Conservation (phyloP, 1,140 invertebrate genomes). For the Drosophila gunungcola region DNA sequence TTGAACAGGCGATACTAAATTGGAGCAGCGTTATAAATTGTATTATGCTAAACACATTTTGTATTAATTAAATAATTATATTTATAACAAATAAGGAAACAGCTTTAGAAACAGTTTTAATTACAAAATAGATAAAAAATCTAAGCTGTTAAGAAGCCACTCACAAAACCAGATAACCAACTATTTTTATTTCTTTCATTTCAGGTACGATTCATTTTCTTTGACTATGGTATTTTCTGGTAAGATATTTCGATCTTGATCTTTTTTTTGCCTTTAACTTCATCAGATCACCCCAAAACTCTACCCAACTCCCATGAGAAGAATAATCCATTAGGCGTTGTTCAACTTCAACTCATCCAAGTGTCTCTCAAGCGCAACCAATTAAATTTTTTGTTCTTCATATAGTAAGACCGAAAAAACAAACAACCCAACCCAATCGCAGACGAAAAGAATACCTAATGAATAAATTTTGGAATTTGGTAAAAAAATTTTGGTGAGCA, state of each 20-base stretch:
- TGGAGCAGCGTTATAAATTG: too few relatives aligned
- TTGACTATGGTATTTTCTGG: not conserved
- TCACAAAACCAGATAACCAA: not conserved
- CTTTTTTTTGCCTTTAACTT: conserved; percentile 2
- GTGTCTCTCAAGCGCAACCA: conserved; percentile 75
- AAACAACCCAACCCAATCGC: conserved; percentile 4
- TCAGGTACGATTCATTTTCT: conserved; percentile 17
- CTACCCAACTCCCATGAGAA: conserved; percentile 28
- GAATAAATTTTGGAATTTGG: conserved; percentile 60
- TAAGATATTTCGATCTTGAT: conserved; percentile 38
- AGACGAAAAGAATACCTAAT: conserved; percentile 41
- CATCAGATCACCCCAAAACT: conserved; percentile 19
- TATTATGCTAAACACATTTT: too few relatives aligned
- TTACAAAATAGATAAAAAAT: too few relatives aligned
- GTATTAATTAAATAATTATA: too few relatives aligned
- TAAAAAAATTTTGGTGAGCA: conserved; percentile 21
- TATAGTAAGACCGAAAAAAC: conserved; percentile 24
- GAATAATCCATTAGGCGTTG: conserved; percentile 53
- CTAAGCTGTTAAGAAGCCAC: too few relatives aligned
- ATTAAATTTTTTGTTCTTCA: conserved; percentile 70
- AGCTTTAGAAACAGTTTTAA: not conserved
- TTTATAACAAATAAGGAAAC: not conserved
- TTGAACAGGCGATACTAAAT: too few relatives aligned
- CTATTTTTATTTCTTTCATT: conserved; percentile 23
- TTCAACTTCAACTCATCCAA: conserved; percentile 40